Evolutionary conservation across 1,140 invertebrate genomes (phyloP).

Genomic region (Microplitis mediator): DNA sequence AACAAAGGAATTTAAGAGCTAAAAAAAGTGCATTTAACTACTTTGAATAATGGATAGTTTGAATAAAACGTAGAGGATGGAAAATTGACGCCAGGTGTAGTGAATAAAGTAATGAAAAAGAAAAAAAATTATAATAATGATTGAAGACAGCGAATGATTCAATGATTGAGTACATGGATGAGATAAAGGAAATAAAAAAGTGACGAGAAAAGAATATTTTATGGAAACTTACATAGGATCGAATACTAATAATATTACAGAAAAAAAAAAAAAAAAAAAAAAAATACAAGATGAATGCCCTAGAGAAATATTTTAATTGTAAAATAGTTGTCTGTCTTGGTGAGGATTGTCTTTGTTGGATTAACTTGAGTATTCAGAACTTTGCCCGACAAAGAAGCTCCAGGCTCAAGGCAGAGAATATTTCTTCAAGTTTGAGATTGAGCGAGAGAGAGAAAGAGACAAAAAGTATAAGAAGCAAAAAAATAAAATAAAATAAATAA

Average conservation of each 20-base stretch:
- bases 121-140: neutral
- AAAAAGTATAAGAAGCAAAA: neutral
- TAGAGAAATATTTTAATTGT: conserved; percentile 28
- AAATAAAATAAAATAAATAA: neutral
- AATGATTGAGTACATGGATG: neutral
- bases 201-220: neutral
- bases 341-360: conserved; percentile 23
- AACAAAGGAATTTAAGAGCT: neutral
- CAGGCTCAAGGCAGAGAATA: too few relatives aligned
- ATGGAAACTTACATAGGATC: neutral
- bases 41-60: neutral
- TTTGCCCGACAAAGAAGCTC: conserved; percentile 13
- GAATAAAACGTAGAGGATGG: neutral
- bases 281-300: neutral
- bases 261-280: conserved; percentile 1
- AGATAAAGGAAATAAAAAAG: neutral
- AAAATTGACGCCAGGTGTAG: conserved; percentile 6
- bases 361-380: conserved; percentile 29
- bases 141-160: neutral
- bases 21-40: conserved; percentile 2
- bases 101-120: neutral
- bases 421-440: too few relatives aligned
- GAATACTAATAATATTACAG: neutral
- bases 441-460: neutral
- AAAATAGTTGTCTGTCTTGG: conserved; percentile 26